Percentiles rank a stretch among this genome's conserved stretches.
Evolutionary conservation across 2,888 invertebrate genomes (phyloP).

Genomic region (Erannis defoliaria): DNA sequence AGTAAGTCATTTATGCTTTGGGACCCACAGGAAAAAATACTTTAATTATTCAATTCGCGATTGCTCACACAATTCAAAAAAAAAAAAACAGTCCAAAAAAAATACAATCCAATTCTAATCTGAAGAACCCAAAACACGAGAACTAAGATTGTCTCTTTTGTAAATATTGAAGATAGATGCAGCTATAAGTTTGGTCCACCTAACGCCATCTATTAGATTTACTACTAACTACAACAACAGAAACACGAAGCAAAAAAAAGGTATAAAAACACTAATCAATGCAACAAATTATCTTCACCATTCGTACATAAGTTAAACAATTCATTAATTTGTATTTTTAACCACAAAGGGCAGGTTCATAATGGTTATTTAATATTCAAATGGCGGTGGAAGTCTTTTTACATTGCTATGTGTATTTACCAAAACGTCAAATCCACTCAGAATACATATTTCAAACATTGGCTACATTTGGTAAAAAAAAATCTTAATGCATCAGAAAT

Average conservation of each 20-base stretch:
- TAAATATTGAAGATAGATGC: background rate
- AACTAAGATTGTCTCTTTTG: background rate
- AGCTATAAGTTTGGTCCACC: background rate
- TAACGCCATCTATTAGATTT: constrained; percentile 38
- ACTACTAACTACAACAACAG: constrained; percentile 18
- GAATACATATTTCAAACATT: constrained; percentile 48
- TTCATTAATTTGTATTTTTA: constrained; percentile 42
- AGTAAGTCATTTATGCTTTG: too few relatives aligned
- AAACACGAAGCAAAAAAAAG: constrained; percentile 1
- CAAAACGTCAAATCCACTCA: constrained; percentile 39
- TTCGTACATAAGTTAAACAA: constrained; percentile 36
- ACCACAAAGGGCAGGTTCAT: constrained; percentile 34
- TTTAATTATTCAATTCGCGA: too few relatives aligned
- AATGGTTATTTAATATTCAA: constrained; percentile 42
- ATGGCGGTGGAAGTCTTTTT: constrained; percentile 20
- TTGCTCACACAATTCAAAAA: too few relatives aligned
- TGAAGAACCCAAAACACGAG: too few relatives aligned
- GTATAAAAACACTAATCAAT: constrained; percentile 32
- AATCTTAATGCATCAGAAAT: constrained; percentile 79
- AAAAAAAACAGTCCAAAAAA: background rate
- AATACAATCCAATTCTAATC: too few relatives aligned
- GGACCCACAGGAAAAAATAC: too few relatives aligned
- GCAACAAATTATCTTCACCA: constrained; percentile 33
- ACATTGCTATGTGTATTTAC: constrained; percentile 4
- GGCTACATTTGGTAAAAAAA: constrained; percentile 53